A percentile compares a stretch with the other conserved stretches of the same genome.
phyloP scores from a whole-genome alignment of 1,140 invertebrate genomes.

The Drosophila sturtevanti region DNA sequence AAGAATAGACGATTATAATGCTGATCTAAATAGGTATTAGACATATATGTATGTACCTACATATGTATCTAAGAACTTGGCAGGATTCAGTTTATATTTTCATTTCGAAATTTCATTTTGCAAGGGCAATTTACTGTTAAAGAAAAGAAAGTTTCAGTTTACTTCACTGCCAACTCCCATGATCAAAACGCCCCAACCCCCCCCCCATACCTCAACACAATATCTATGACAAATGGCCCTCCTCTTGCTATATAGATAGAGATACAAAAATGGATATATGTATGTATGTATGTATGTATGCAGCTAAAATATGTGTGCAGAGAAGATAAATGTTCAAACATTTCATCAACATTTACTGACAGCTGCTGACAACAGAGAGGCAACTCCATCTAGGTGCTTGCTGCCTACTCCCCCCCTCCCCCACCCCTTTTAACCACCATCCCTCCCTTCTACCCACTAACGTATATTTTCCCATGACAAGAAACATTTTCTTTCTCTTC shows the following conservation, averaged over 20 bases:
- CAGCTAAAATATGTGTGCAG: constrained; percentile 26
- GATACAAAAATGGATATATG: constrained; percentile 12
- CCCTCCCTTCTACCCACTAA: no score
- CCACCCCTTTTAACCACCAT: not conserved
- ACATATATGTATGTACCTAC: not conserved
- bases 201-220: not conserved
- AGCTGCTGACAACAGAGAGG: constrained; percentile 47
- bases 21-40: not conserved
- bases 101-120: not conserved
- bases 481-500: constrained; percentile 14
- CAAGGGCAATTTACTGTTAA: not conserved
- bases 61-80: no score
- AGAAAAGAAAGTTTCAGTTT: constrained; percentile 1
- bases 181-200: not conserved
- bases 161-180: not conserved
- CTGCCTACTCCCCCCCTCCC: not conserved
- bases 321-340: constrained; percentile 49
- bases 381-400: constrained; percentile 2
- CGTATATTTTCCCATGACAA: no score
- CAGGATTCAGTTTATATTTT: not conserved
- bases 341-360: constrained; percentile 47
- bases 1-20: not conserved
- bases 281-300: constrained; percentile 15
- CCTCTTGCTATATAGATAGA: not conserved
- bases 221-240: constrained; percentile 7